Percentiles rank a stretch among this genome's conserved stretches.
Conservation (phyloP, 1,140 invertebrate species). For the Penaeus indicus region DNA sequence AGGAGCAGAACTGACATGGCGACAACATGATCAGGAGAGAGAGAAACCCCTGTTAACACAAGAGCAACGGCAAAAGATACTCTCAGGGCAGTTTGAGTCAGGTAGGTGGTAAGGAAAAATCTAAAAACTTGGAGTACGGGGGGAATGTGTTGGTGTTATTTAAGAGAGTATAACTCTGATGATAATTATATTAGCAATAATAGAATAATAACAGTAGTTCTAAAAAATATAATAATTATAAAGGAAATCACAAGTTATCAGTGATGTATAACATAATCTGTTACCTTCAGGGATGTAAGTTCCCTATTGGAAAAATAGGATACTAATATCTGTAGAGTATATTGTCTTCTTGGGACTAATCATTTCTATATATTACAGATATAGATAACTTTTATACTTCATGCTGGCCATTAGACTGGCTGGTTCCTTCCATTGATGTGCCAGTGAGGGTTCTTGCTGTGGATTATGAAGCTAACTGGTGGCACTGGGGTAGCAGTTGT, state of each 20-base stretch:
- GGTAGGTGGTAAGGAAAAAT: not conserved
- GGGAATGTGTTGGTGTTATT: not conserved
- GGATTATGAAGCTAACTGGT: constrained; percentile 40
- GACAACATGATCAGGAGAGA: constrained; percentile 42
- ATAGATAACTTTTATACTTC: constrained; percentile 49
- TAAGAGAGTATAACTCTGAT: not conserved
- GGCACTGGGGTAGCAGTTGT: constrained; percentile 4
- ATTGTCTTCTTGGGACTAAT: not conserved
- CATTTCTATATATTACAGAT: not conserved
- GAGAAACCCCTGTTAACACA: constrained; percentile 33
- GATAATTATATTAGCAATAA: not conserved
- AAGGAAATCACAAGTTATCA: too few relatives aligned
- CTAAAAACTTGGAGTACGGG: not conserved
- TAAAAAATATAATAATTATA: too few relatives aligned
- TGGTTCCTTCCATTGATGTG: constrained; percentile 25
- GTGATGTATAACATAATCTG: too few relatives aligned
- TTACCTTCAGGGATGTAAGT: too few relatives aligned
- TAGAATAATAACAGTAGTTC: not conserved
- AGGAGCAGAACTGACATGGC: constrained; percentile 51
- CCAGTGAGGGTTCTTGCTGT: constrained; percentile 55
- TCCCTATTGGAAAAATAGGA: too few relatives aligned
- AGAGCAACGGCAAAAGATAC: constrained; percentile 9
- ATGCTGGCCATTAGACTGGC: constrained; percentile 59
- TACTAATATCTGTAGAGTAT: not conserved
- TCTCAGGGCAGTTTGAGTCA: not conserved